These are phyloP conservation scores for Tenrec ecaudatus DNA, from an alignment of 2,113 vertebrate genomes.

Conservation along the genomic window DNA sequence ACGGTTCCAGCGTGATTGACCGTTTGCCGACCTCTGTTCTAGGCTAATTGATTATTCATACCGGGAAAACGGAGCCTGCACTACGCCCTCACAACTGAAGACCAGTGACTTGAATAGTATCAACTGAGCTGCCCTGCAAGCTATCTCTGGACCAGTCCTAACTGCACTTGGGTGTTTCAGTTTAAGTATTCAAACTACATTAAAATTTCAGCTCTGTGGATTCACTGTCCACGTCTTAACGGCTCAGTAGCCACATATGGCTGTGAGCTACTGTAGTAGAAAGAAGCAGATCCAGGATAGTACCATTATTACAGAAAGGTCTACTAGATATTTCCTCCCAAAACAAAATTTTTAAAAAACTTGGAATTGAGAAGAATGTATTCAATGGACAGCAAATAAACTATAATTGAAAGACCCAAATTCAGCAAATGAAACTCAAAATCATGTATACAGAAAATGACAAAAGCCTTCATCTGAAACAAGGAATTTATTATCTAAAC, in stretches of 20 bases:
- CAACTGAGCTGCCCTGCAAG: neutral
- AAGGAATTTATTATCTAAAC: neutral
- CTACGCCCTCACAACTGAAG: neutral
- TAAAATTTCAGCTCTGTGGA: neutral
- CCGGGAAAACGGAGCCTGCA: neutral
- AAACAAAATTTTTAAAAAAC: too few species aligned
- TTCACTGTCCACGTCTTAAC: neutral
- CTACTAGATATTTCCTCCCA: neutral
- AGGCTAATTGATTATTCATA: neutral
- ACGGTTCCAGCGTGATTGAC: too few species aligned
- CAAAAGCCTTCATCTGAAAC: constrained; percentile 3
- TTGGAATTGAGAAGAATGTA: neutral
- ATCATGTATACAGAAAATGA: neutral
- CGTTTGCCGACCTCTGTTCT: neutral
- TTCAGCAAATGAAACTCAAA: constrained; percentile 47
- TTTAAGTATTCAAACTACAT: constrained; percentile 1
- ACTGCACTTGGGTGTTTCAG: neutral
- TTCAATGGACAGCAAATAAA: neutral
- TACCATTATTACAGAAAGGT: neutral
- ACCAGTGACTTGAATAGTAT: neutral
- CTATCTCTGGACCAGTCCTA: neutral
- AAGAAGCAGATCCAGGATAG: neutral
- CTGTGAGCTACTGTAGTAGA: neutral
- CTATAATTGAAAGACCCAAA: neutral
- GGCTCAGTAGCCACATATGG: neutral